A percentile compares a stretch with the other conserved stretches of the same genome.
phyloP scores from a whole-genome alignment of 2,113 vertebrate species.

The Danio rerio region DNA sequence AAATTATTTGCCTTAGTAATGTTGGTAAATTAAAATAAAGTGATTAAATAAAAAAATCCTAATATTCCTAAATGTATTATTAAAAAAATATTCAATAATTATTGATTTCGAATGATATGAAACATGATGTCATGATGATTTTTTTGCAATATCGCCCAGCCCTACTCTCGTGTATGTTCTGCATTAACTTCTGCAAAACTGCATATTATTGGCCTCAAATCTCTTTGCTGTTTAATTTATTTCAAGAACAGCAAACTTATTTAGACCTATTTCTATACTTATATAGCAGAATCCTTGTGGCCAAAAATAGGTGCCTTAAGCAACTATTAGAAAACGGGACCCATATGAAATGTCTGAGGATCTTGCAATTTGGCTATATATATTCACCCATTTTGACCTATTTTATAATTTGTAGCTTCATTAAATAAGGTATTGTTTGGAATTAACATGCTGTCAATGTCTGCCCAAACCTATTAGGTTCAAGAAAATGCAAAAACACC shows the following conservation, averaged over 20 bases:
- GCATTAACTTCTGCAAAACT: neutral
- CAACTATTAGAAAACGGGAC: neutral
- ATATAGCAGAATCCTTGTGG: neutral
- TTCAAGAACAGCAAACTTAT: neutral
- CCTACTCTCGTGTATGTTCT: neutral
- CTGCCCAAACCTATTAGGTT: conserved; percentile 41
- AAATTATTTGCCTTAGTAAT: no score
- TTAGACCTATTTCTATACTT: no score
- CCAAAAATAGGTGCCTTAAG: neutral
- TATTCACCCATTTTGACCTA: conserved; percentile 55
- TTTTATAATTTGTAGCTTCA: conserved; percentile 57
- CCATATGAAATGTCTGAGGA: no score
- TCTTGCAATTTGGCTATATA: conserved; percentile 42
- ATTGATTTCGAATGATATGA: no score
- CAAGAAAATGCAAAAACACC: conserved; percentile 40
- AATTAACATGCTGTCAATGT: conserved; percentile 56
- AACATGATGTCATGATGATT: no score
- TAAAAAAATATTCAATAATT: no score
- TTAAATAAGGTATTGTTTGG: conserved; percentile 51
- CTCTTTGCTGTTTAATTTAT: neutral
- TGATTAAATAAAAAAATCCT: no score
- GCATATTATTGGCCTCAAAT: neutral
- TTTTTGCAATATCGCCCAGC: no score
- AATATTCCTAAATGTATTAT: no score
- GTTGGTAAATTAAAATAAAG: no score